A percentile compares a stretch with the other conserved stretches of the same genome.
Conservation (phyloP, 2,888 invertebrate genomes). For the Plemyria rubiginata region DNA sequence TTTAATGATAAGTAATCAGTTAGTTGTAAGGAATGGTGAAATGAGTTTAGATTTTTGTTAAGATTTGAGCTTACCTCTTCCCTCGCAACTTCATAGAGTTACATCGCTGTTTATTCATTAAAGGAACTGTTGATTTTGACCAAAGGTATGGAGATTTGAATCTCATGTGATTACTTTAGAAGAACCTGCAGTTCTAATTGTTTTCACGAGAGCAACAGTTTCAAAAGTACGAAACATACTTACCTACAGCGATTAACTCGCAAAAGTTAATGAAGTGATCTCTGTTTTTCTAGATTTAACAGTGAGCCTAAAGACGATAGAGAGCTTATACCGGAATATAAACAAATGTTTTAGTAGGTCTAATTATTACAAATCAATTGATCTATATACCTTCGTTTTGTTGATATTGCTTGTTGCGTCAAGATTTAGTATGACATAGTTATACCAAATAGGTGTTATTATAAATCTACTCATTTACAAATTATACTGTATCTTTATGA, state of each 20-base stretch:
- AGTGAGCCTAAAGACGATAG: conserved; percentile 79
- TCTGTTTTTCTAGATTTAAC: conserved; percentile 70
- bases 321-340: conserved; percentile 78
- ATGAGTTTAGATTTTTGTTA: conserved; percentile 53
- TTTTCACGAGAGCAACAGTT: conserved; percentile 21
- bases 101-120: conserved; percentile 19
- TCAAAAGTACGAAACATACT: conserved; percentile 2
- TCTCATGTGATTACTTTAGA: conserved; percentile 21
- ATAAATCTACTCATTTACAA: conserved; percentile 41
- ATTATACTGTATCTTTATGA: conserved; percentile 45
- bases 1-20: conserved; percentile 51
- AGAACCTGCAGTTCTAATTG: conserved; percentile 35
- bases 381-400: conserved; percentile 82
- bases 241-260: conserved; percentile 33
- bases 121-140: background rate
- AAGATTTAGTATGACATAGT: conserved; percentile 71
- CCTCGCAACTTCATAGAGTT: conserved; percentile 43
- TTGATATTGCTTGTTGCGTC: conserved; percentile 80
- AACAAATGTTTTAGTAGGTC: conserved; percentile 80
- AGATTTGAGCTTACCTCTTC: conserved; percentile 53
- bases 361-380: conserved; percentile 70
- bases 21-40: conserved; percentile 48
- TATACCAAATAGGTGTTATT: conserved; percentile 62
- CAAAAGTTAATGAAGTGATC: conserved; percentile 54
- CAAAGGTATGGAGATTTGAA: conserved; percentile 11